phyloP scores from a whole-genome alignment of 2,113 vertebrate species.

The Ciconia maguari region DNA sequence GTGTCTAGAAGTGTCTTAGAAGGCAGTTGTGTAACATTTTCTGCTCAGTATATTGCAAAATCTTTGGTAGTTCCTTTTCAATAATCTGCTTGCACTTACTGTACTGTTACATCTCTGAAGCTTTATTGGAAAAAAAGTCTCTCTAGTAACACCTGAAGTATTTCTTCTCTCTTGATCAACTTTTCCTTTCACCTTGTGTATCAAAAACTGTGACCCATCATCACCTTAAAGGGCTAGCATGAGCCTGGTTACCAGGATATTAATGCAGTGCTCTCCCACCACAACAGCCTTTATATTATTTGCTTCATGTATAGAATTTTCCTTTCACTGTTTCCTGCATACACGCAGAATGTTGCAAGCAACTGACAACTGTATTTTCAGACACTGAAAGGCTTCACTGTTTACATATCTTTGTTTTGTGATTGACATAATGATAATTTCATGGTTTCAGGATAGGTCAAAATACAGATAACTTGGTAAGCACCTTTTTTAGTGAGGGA shows the following conservation, averaged over 20 bases:
- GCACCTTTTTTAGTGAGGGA: background rate
- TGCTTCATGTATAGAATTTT: background rate
- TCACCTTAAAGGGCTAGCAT: background rate
- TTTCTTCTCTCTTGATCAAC: background rate
- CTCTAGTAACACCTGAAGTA: background rate
- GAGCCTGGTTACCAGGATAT: background rate
- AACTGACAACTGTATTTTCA: background rate
- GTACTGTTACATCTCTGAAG: background rate
- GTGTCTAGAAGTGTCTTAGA: background rate
- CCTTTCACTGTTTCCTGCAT: accelerated
- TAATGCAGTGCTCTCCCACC: background rate
- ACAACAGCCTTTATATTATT: background rate
- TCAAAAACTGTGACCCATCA: background rate
- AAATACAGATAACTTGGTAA: background rate
- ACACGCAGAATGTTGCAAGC: background rate
- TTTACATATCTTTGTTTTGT: background rate
- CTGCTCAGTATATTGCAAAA: background rate
- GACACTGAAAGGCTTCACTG: background rate
- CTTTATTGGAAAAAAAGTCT: background rate
- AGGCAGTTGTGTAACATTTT: background rate
- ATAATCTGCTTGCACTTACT: background rate
- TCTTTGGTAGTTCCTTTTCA: background rate
- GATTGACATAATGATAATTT: background rate
- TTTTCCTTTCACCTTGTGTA: background rate
- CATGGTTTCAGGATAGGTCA: background rate